These are phyloP conservation scores for Bubo scandiacus DNA, from an alignment of 2,113 vertebrate species.

Conservation along the genomic window DNA sequence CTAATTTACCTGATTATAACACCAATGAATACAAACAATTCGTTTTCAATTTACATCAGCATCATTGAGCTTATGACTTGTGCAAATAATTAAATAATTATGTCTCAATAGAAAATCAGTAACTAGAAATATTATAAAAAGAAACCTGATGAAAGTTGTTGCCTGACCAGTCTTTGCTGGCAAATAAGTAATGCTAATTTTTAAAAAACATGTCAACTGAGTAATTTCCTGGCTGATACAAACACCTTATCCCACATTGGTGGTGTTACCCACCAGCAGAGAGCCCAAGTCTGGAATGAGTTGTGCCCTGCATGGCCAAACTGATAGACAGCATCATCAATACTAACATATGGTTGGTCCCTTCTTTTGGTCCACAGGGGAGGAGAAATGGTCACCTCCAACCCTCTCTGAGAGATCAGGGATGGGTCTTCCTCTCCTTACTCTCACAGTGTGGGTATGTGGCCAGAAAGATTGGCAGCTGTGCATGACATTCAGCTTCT, in stretches of 20 bases:
- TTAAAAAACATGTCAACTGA: background rate
- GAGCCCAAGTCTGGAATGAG: background rate
- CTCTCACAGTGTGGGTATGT: background rate
- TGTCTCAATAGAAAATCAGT: background rate
- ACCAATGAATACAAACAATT: background rate
- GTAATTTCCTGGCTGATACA: background rate
- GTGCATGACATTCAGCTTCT: background rate
- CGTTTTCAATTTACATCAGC: background rate
- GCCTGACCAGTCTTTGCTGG: background rate
- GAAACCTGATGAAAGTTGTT: background rate
- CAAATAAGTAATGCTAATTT: background rate
- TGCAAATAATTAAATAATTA: background rate
- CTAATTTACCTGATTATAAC: background rate
- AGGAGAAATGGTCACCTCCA: background rate
- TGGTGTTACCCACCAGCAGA: background rate
- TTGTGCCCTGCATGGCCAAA: background rate
- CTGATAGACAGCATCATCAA: background rate
- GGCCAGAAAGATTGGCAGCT: background rate
- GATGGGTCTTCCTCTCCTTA: background rate
- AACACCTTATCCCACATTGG: background rate
- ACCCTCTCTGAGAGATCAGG: background rate
- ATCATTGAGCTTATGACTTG: background rate
- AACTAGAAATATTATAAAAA: background rate
- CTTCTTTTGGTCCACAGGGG: background rate
- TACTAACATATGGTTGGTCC: background rate